These are phyloP conservation scores for Deroptyus accipitrinus DNA, from an alignment of 2,113 vertebrate genomes.

Conservation along the genomic window DNA sequence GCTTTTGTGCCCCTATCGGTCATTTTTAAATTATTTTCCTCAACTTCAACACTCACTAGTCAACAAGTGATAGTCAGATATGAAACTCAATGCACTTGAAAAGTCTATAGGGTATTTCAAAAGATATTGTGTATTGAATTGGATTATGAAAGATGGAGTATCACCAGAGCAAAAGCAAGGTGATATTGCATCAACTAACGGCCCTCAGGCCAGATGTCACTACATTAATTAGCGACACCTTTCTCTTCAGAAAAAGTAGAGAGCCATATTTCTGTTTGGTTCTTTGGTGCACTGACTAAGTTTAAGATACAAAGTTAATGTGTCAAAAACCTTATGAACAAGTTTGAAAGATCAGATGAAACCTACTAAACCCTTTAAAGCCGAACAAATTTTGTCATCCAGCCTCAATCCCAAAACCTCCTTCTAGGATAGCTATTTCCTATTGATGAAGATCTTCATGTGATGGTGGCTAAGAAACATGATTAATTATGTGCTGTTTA, in stretches of 20 bases:
- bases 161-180: neutral
- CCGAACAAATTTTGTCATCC: neutral
- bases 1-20: neutral
- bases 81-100: neutral
- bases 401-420: neutral
- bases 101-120: neutral
- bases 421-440: neutral
- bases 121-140: neutral
- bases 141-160: neutral
- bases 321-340: neutral
- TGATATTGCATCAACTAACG: neutral
- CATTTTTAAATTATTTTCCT: neutral
- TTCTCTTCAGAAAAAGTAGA: neutral
- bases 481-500: neutral
- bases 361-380: neutral
- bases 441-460: neutral
- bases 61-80: neutral
- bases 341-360: neutral
- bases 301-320: neutral
- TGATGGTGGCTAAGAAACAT: neutral
- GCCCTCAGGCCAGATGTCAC: neutral
- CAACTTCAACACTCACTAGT: neutral
- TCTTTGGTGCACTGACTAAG: neutral
- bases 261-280: rapidly evolving
- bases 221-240: neutral